Conservation (phyloP, 2,888 invertebrate species). For the Mesochorus sp. region DNA sequence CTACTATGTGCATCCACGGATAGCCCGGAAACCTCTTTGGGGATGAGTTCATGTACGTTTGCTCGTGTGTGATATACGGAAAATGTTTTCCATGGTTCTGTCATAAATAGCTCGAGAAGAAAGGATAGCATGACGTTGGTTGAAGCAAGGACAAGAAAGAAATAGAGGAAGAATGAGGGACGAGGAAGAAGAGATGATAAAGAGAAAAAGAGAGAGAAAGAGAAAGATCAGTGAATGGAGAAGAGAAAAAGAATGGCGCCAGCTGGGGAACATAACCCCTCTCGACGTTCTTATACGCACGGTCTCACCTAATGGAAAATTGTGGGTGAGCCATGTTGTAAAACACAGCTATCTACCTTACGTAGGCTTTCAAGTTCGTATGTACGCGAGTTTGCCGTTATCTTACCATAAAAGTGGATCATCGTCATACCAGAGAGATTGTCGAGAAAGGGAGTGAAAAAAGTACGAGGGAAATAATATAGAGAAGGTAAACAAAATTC, state of each 20-base stretch:
- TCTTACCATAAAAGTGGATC: slow-evolving; percentile 62
- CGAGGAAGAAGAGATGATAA: neutral
- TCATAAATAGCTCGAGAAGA: slow-evolving; percentile 74
- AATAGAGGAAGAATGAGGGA: slow-evolving; percentile 18
- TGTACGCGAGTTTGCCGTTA: slow-evolving; percentile 34
- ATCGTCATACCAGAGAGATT: slow-evolving; percentile 44
- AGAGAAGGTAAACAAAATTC: slow-evolving; percentile 23
- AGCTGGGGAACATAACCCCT: slow-evolving; percentile 51
- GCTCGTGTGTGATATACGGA: slow-evolving; percentile 73
- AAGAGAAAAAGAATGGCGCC: slow-evolving; percentile 57
- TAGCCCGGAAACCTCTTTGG: slow-evolving; percentile 56
- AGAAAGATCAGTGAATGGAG: slow-evolving; percentile 22
- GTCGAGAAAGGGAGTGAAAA: slow-evolving; percentile 3
- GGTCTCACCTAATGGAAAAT: slow-evolving; percentile 76
- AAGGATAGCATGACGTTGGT: slow-evolving; percentile 37
- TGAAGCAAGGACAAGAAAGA: neutral
- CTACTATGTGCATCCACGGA: neutral
- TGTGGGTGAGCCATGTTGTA: slow-evolving; percentile 68
- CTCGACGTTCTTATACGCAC: slow-evolving; percentile 62
- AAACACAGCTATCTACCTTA: slow-evolving; percentile 60
- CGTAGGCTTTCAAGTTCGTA: slow-evolving; percentile 33
- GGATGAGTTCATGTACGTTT: slow-evolving; percentile 73
- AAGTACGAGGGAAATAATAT: neutral
- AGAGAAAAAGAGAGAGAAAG: neutral
- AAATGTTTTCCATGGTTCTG: slow-evolving; percentile 75